Conservation (phyloP, 2,888 invertebrate genomes). For the Ichneumoninae sp. region DNA sequence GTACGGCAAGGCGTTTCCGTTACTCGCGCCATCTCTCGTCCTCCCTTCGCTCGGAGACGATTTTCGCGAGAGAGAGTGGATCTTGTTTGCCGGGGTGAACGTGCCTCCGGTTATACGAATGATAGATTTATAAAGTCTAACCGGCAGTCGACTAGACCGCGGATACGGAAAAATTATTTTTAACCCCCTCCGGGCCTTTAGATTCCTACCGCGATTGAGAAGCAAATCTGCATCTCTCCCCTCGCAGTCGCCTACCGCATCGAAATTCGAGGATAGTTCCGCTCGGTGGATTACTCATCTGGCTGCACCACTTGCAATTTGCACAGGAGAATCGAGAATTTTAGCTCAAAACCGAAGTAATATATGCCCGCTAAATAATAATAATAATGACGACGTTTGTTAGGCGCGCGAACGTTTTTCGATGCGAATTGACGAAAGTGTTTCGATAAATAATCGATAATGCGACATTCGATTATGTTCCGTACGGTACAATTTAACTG, state of each 20-base stretch:
- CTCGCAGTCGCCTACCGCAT: background rate
- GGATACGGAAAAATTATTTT: constrained; percentile 39
- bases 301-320: constrained; percentile 17
- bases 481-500: background rate
- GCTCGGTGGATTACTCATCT: constrained; percentile 1
- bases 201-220: constrained; percentile 1
- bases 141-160: constrained; percentile 22
- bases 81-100: constrained; percentile 75
- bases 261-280: constrained; percentile 17
- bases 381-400: background rate
- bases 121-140: constrained; percentile 68
- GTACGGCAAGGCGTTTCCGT: constrained; percentile 56
- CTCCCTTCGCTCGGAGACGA: constrained; percentile 74
- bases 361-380: constrained; percentile 1
- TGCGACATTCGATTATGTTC: constrained; percentile 6
- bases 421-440: background rate
- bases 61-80: constrained; percentile 74
- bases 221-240: background rate
- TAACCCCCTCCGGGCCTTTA: constrained; percentile 14
- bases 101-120: constrained; percentile 59
- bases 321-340: constrained; percentile 23
- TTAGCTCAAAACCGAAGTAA: background rate
- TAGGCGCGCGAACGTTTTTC: background rate
- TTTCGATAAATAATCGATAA: constrained; percentile 25
- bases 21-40: constrained; percentile 59